Evolutionary conservation across 2,797 vertebrate genomes (phyloP), one percentile per base, ranked within the genome.

Genomic region (Sebastes nivosus): DNA sequence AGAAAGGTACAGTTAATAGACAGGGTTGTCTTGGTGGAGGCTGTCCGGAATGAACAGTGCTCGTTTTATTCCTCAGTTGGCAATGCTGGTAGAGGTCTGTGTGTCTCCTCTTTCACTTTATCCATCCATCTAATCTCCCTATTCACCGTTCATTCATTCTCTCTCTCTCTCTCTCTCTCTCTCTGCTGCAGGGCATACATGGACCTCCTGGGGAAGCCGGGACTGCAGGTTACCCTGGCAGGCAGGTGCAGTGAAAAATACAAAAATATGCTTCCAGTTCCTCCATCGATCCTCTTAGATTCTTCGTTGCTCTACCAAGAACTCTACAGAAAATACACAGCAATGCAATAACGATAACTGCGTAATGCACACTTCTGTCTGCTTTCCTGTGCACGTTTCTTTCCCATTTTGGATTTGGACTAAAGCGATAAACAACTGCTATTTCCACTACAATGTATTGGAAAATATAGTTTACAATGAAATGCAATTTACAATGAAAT

Each of bases 171-270:
- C 74, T 64, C 29, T 68, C 50, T 83, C 34, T 89, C 65, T 85
- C 85, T 89, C 63, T 74, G 27, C 74, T 91, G 72, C 93, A 99
- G 98, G 98, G 98, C 86, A 89, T 96, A 93, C 95, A 95, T 87
- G 98, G 98, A 94, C 85, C 94, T 87, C 87, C 93, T 88, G 98
- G 98, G 84, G 94, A 93, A 87, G 80, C 88, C 36, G 98, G 98
- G 73, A 93, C 96, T 83, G 94, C 94, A 95, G 98, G 98, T 97
- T 99, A 97, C 96, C 97, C 98, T 98, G 98, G 98, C 97, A 99
- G 98, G 98, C 98, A 99, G 98, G 98, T 99, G 98, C 98, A 99
- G 98, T 99, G 97, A 97, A 93, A 91, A 92, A 92, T 92, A 90
- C 85, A 86, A 82, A 87, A 90, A 87, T 74, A 89, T 38, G 82